phyloP scores from a whole-genome alignment of 2,888 invertebrate genomes.

The Pegoplata infirma region DNA sequence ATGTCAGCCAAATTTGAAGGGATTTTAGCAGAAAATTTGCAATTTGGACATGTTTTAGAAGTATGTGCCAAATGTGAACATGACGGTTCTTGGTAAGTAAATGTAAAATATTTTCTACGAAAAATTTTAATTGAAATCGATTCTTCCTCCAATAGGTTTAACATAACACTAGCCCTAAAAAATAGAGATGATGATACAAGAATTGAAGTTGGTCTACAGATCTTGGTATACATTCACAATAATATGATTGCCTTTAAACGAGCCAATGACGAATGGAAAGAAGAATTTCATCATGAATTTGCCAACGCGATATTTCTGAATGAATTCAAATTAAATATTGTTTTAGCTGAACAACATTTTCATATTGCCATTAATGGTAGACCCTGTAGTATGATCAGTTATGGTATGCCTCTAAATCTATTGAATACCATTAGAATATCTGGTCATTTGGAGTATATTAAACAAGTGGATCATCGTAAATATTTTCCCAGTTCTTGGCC shows the following conservation, averaged over 20 bases:
- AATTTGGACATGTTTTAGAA: slow-evolving; percentile 38
- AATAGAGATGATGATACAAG: background rate
- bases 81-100: slow-evolving; percentile 31
- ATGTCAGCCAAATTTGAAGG: slow-evolving; percentile 5
- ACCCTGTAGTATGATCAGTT: too few relatives aligned
- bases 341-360: too few relatives aligned
- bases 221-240: slow-evolving; percentile 7
- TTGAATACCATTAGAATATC: slow-evolving; percentile 41
- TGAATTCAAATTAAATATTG: slow-evolving; percentile 25
- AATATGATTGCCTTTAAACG: slow-evolving; percentile 24
- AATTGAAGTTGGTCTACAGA: slow-evolving; percentile 13
- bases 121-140: too few relatives aligned
- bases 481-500: slow-evolving; percentile 53
- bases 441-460: slow-evolving; percentile 37
- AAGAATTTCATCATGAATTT: background rate
- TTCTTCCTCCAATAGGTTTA: background rate
- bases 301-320: background rate
- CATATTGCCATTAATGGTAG: too few relatives aligned
- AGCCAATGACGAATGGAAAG: slow-evolving; percentile 7
- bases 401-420: slow-evolving; percentile 11
- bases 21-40: slow-evolving; percentile 25
- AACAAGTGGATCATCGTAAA: slow-evolving; percentile 53
- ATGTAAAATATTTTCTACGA: background rate
- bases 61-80: slow-evolving; percentile 23
- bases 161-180: background rate